A percentile compares a stretch with the other conserved stretches of the same genome.
These are phyloP conservation scores for Gallinago nigripennis DNA, from an alignment of 2,797 vertebrate species.

Conservation along the genomic window DNA sequence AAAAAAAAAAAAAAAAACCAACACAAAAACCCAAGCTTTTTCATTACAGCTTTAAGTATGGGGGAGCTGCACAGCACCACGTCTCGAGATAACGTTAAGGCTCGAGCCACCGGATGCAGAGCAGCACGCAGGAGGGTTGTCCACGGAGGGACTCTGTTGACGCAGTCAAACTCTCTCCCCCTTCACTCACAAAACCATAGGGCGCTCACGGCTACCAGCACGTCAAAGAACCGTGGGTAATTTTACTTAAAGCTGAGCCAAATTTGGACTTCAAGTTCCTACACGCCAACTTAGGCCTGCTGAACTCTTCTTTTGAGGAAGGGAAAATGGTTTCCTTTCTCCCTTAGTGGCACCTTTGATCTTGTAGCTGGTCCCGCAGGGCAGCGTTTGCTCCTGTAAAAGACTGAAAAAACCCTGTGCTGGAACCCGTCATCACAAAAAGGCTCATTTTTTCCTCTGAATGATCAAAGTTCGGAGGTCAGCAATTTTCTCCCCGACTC, in stretches of 20 bases:
- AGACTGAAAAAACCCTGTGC: neutral
- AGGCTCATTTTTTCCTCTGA: rapidly evolving
- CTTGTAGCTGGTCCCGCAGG: neutral
- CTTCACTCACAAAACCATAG: neutral
- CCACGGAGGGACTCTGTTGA: neutral
- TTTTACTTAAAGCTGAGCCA: neutral
- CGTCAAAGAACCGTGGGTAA: neutral
- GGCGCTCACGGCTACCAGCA: rapidly evolving
- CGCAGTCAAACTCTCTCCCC: neutral
- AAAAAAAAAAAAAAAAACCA: neutral
- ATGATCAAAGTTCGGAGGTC: neutral
- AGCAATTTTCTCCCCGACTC: neutral
- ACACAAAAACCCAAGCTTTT: neutral
- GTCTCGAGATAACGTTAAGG: neutral
- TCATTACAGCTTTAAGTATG: neutral
- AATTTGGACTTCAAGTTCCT: neutral
- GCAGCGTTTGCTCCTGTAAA: neutral
- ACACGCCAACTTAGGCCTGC: neutral
- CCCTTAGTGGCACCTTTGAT: neutral
- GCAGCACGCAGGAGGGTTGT: rapidly evolving
- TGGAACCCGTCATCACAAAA: neutral
- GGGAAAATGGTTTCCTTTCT: neutral
- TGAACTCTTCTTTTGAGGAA: neutral
- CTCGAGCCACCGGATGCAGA: neutral
- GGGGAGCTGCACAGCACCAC: neutral